Percentiles rank a stretch among this genome's conserved stretches.
These are phyloP conservation scores for Antedon mediterranea DNA, from an alignment of 53 echinoderm and acorn worm genomes.

Conservation along the genomic window DNA sequence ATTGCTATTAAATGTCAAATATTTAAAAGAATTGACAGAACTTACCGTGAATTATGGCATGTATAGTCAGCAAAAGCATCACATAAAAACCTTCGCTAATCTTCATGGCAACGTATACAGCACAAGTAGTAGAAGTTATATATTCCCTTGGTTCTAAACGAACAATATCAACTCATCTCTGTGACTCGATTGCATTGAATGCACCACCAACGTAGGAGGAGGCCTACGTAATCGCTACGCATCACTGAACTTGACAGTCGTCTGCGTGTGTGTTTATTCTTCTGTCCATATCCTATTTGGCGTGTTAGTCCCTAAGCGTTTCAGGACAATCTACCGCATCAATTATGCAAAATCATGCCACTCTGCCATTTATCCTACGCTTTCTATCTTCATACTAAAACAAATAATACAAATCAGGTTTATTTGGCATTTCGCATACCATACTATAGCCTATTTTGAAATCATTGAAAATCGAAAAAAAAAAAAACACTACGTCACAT, in stretches of 20 bases:
- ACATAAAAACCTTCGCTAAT: not conserved
- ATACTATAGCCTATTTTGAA: too few relatives aligned
- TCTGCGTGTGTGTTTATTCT: not conserved
- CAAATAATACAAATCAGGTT: not conserved
- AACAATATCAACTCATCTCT: not conserved
- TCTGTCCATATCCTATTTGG: not conserved
- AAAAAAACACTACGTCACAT: too few relatives aligned
- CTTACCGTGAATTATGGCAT: not conserved
- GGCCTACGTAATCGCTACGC: not conserved
- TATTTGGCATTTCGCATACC: not conserved
- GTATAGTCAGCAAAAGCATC: not conserved
- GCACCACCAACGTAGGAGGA: not conserved
- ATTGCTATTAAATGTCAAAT: not conserved
- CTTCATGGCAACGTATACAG: not conserved
- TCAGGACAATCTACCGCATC: not conserved
- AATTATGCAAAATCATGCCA: not conserved
- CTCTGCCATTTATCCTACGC: not conserved
- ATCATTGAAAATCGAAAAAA: not conserved
- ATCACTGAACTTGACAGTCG: not conserved
- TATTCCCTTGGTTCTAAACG: not conserved
- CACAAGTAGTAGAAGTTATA: not conserved
- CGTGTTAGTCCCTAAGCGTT: not conserved
- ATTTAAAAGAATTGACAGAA: not conserved
- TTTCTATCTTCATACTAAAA: not conserved
- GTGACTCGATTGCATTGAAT: not conserved